Evolutionary conservation across 2,888 invertebrate species (phyloP).

Genomic region (Acheta domesticus): DNA sequence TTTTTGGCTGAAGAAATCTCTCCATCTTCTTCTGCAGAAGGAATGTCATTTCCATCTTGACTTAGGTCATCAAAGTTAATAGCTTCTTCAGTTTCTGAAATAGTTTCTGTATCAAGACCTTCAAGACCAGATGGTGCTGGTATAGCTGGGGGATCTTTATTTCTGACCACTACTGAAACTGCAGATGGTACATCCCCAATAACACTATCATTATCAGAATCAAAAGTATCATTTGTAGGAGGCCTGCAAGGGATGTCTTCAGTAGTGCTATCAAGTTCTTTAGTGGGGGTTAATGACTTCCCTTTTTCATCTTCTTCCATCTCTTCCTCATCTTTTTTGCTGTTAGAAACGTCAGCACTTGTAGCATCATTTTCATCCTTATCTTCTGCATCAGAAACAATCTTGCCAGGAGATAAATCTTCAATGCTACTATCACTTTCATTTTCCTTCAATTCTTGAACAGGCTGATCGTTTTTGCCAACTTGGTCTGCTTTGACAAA

Average conservation of each 20-base stretch:
- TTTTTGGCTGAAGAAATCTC: constrained; percentile 33
- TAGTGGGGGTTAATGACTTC: constrained; percentile 18
- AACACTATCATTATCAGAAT: constrained; percentile 37
- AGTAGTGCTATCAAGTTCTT: too few species aligned
- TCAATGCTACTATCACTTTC: constrained; percentile 21
- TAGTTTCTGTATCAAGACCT: constrained; percentile 69
- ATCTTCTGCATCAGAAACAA: constrained; percentile 35
- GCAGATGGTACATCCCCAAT: constrained; percentile 39
- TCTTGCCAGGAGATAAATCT: constrained; percentile 32
- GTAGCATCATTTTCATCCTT: constrained; percentile 37
- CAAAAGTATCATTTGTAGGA: constrained; percentile 18
- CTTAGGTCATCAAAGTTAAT: constrained; percentile 61
- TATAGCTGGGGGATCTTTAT: constrained; percentile 32
- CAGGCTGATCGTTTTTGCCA: constrained; percentile 34
- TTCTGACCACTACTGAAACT: constrained; percentile 37
- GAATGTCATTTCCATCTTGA: constrained; percentile 30
- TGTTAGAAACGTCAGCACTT: constrained; percentile 36
- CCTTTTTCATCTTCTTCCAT: constrained; percentile 28
- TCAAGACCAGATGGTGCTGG: constrained; percentile 49
- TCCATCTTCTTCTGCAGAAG: constrained; percentile 35
- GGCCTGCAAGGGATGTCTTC: too few species aligned
- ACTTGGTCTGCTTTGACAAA: constrained; percentile 26
- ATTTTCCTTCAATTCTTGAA: constrained; percentile 29
- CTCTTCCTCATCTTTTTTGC: background rate
- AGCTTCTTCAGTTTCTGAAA: constrained; percentile 68